A percentile compares a stretch with the other conserved stretches of the same genome.
Conservation (phyloP, 1,140 invertebrate genomes). For the Nasonia giraulti region DNA sequence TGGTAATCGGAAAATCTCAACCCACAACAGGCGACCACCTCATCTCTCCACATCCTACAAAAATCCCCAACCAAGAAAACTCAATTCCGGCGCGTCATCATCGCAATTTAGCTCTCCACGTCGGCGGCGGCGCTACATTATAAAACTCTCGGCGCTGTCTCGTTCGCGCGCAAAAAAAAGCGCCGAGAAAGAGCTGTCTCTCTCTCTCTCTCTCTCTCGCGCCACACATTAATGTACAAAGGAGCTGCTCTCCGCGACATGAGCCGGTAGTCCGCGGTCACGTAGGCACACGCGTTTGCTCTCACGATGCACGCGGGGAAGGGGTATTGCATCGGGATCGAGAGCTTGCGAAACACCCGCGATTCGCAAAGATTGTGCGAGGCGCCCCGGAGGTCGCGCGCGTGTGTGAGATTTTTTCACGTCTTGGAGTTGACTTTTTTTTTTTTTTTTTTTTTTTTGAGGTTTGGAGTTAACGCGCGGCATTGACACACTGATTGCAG, state of each 20-base stretch:
- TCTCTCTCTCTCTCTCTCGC: too few relatives aligned
- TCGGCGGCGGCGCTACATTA: neutral
- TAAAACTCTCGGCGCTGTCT: neutral
- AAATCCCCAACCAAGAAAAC: too few relatives aligned
- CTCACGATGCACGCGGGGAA: neutral
- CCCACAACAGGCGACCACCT: too few relatives aligned
- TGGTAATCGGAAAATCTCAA: too few relatives aligned
- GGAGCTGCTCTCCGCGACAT: conserved; percentile 20
- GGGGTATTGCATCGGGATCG: neutral
- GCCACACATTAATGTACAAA: neutral
- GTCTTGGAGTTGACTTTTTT: too few relatives aligned
- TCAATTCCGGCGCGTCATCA: neutral
- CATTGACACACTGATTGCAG: too few relatives aligned
- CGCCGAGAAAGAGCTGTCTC: neutral
- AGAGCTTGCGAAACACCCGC: conserved; percentile 20
- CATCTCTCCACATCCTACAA: too few relatives aligned
- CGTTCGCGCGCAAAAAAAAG: neutral
- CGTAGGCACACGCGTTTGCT: conserved; percentile 34
- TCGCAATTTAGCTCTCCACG: too few relatives aligned
- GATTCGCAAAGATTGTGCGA: neutral
- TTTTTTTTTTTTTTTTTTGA: too few relatives aligned
- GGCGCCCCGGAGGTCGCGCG: neutral
- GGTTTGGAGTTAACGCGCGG: too few relatives aligned
- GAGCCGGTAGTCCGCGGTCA: conserved; percentile 19
- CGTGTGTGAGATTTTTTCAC: neutral